Evolutionary conservation across 2,888 invertebrate species (phyloP), one percentile per base, ranked within the genome.

Genomic region (Standfussiana lucernea): DNA sequence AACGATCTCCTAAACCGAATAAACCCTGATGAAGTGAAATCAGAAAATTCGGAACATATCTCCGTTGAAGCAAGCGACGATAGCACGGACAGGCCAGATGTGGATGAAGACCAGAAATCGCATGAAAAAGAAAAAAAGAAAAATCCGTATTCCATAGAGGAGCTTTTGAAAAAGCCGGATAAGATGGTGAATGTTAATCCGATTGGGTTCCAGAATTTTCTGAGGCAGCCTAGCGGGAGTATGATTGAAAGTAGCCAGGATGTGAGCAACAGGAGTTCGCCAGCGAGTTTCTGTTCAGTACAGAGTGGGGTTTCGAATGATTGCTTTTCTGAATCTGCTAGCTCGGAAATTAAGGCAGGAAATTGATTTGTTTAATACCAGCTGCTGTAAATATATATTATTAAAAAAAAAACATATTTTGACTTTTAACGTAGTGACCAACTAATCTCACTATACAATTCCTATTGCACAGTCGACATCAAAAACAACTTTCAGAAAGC

Each of bases 91-190:
- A 95, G 97, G 82, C 95, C 95, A 0, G 96, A 96, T n/a, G 93
- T 92, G 1, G 96, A 96, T n/a, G 88, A 89, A 21, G 94, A 95
- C 47, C 91, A 91, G 67, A 95, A 94, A 85, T 91, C 92, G 1
- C 85, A 92, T 47, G 97, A 97, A 84, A 95, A 95, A 78, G 95
- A 95, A 67, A 97, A 97, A 88, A 98, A 98, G 93, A 97, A 98
- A 82, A 98, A 98, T 92, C 98, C 98, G 0, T 99, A 99, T 91
- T 98, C 98, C 2, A 99, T 99, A 91, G 99, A 98, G 88, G 99
- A 99, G 90, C 93, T 99, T 15, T 92, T 99, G 45, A 99, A 98
- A 91, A 98, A 98, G 88, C 98, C 98, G 0, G 98, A 97, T 83
- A 98, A 98, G 90, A 97, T 97, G 88, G 93, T 94, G 0, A 93